These are phyloP conservation scores for Hyles lineata DNA, from an alignment of 2,888 invertebrate species.

Conservation along the genomic window DNA sequence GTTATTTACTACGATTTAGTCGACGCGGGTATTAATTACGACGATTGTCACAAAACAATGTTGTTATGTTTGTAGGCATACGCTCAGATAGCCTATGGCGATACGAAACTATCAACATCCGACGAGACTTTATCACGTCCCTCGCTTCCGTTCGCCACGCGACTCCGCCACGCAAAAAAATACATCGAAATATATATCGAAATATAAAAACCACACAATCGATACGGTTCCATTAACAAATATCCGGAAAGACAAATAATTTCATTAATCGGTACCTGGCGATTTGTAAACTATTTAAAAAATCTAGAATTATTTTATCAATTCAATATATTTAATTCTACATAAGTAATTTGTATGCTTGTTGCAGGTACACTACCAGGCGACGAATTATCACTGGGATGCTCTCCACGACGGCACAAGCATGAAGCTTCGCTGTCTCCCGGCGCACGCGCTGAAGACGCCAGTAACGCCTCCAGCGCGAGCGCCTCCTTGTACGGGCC, in stretches of 20 bases:
- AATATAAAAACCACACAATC: slow-evolving; percentile 12
- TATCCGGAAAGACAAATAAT: not conserved
- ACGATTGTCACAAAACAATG: slow-evolving; percentile 19
- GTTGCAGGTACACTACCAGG: slow-evolving; percentile 91
- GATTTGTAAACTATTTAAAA: not conserved
- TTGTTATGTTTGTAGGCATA: slow-evolving; percentile 36
- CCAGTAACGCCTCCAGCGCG: slow-evolving; percentile 88
- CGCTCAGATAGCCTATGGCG: slow-evolving; percentile 50
- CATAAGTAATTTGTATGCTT: slow-evolving; percentile 44
- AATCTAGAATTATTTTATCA: not conserved
- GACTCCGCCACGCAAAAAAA: slow-evolving; percentile 43
- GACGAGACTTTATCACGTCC: slow-evolving; percentile 62
- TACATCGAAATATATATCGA: slow-evolving; percentile 20
- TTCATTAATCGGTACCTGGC: not conserved
- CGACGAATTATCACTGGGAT: slow-evolving; percentile 90
- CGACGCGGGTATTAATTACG: not conserved
- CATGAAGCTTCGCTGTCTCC: slow-evolving; percentile 88
- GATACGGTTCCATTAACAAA: not conserved
- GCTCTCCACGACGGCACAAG: slow-evolving; percentile 84
- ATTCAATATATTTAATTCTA: not conserved
- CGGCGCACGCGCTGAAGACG: slow-evolving; percentile 89
- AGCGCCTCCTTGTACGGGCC: slow-evolving; percentile 86
- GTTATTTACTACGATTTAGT: not conserved
- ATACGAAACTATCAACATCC: slow-evolving; percentile 73
- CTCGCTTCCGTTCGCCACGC: slow-evolving; percentile 59